Evolutionary conservation across 2,797 vertebrate species (phyloP).

Genomic region (Apodemus agrarius): DNA sequence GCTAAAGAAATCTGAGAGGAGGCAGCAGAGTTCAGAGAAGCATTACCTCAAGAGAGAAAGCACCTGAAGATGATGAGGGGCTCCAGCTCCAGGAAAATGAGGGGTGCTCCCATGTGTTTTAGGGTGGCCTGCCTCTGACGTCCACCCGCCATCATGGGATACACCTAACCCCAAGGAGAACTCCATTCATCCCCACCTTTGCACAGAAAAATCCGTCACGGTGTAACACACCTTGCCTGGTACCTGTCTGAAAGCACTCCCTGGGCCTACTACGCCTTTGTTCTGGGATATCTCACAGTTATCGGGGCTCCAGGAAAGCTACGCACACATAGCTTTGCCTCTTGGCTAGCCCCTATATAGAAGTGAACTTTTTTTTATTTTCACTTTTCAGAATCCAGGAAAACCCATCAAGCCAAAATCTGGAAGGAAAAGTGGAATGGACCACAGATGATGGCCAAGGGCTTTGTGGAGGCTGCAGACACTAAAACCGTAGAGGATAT

Average conservation of each 20-base stretch:
- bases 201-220: neutral
- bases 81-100: neutral
- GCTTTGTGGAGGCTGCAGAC: slow-evolving; percentile 57
- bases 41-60: neutral
- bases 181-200: neutral
- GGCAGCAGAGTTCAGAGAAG: neutral
- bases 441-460: slow-evolving; percentile 31
- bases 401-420: slow-evolving; percentile 32
- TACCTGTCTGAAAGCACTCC: neutral
- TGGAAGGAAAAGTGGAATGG: slow-evolving; percentile 51
- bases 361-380: neutral
- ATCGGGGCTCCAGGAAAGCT: neutral
- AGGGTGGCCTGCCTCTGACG: neutral
- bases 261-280: neutral
- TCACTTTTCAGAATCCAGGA: slow-evolving; percentile 51
- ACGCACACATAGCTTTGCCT: slow-evolving; percentile 46
- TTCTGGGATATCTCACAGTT: neutral
- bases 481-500: slow-evolving; percentile 66
- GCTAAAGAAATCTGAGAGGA: neutral
- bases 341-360: slow-evolving; percentile 46
- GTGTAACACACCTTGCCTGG: rapidly evolving
- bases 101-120: neutral
- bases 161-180: neutral
- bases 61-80: neutral
- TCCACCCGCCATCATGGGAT: neutral